Evolutionary conservation across 2,113 vertebrate species (phyloP), one percentile per base, ranked within the genome.

Genomic region (Mohoua ochrocephala): DNA sequence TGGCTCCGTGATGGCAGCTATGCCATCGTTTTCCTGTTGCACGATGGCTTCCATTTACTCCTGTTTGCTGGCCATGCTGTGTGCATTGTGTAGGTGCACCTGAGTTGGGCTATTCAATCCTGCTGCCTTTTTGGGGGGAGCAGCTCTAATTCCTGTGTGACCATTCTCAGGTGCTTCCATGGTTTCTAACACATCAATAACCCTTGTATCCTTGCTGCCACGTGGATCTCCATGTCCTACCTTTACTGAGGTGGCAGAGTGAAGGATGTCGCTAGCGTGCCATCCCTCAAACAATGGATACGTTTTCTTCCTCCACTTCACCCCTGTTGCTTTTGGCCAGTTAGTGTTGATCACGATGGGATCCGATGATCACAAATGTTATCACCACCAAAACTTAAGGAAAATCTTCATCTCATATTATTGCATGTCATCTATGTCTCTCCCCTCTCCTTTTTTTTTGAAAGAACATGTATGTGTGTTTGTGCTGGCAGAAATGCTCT

Each of bases 1-100:
- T 37, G 37, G 17, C 26, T 76, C 52, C 0, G 0, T 59, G 44
- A 16, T 41, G 24, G 24, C 52, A 42, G 0, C 35, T 23, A 0
- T 41, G 35, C 30, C 44, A 7, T 4, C 3, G 31, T 22, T 86
- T 42, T 50, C 37, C 52, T 59, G 26, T 44, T 67, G 26, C 21
- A 30, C 16, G 3, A 3, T 26, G 56, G 39, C 33, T 53, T 45
- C 33, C 21, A 6, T 76, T 42, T 35, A 6, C 44, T 76, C 31
- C 31, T 68, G 16, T 35, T 50, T 42, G 20, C 41, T 67, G 44
- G 2, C 61, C 31, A 3, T 50, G 42, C 61, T 35, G 31, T 49
- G 44, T 67, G 21, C 30, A 11, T 13, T 50, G 16, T 41, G 30
- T 18, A 42, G 42, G 41, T 41, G 23, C 30, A 13, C 30, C 47